Evolutionary conservation across 2,888 invertebrate species (phyloP).

Genomic region (Marasmarcha lunaedactyla): DNA sequence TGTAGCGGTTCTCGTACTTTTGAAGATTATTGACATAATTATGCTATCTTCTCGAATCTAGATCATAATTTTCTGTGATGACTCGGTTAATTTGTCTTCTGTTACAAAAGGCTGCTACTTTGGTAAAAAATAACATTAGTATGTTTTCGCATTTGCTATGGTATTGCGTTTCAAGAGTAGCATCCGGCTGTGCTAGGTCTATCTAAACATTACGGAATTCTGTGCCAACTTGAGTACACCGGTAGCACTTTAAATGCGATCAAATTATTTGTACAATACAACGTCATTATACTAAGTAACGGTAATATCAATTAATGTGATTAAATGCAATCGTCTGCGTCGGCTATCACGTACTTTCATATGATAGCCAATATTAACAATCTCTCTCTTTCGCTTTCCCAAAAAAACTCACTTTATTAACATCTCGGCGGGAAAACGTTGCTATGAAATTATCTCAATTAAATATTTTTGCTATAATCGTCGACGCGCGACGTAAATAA

Average conservation of each 20-base stretch:
- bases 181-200: too few relatives aligned
- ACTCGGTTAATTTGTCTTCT: too few relatives aligned
- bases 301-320: constrained; percentile 61
- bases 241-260: constrained; percentile 39
- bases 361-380: constrained; percentile 24
- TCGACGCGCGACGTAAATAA: too few relatives aligned
- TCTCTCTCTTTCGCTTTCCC: neutral
- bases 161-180: too few relatives aligned
- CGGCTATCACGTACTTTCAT: constrained; percentile 45
- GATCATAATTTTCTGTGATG: neutral
- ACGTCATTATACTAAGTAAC: constrained; percentile 53
- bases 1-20: constrained; percentile 3
- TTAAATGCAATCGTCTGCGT: constrained; percentile 52
- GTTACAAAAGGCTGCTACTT: too few relatives aligned
- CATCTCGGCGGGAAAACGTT: too few relatives aligned
- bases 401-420: neutral
- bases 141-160: too few relatives aligned
- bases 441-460: too few relatives aligned
- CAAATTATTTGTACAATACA: constrained; percentile 61
- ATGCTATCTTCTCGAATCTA: neutral
- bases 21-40: neutral
- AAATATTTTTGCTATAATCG: too few relatives aligned
- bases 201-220: constrained; percentile 24
- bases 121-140: too few relatives aligned
- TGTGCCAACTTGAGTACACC: neutral